Evolutionary conservation across 2,113 vertebrate genomes (phyloP).

Genomic region (Tretioscincus oriximinensis): DNA sequence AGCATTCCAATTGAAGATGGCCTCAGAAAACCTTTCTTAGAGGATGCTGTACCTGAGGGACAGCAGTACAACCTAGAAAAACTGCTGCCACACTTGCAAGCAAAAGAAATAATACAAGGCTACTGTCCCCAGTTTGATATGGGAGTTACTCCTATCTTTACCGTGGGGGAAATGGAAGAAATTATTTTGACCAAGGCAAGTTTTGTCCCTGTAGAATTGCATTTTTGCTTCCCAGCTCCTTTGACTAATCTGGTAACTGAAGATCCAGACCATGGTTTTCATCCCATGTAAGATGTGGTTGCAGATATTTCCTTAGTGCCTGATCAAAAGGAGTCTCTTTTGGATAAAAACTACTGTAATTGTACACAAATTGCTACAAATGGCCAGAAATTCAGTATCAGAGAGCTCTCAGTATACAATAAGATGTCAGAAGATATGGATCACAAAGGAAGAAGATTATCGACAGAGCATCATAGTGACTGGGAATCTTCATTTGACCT

Average conservation of each 20-base stretch:
- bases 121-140: conserved; percentile 30
- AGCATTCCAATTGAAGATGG: neutral
- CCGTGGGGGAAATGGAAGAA: conserved; percentile 18
- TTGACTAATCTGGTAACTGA: conserved; percentile 28
- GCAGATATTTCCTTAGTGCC: conserved; percentile 27
- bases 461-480: conserved; percentile 55
- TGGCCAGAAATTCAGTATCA: conserved; percentile 15
- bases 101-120: neutral
- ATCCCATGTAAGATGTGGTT: conserved; percentile 17
- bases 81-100: neutral
- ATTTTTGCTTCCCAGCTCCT: neutral
- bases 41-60: neutral
- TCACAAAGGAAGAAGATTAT: conserved; percentile 5
- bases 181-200: neutral
- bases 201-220: conserved; percentile 22
- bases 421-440: neutral
- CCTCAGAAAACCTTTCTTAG: neutral
- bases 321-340: conserved; percentile 25
- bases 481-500: conserved; percentile 67
- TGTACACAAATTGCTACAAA: neutral
- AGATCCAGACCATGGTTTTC: conserved; percentile 23
- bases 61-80: conserved; percentile 13
- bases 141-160: neutral
- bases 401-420: conserved; percentile 35
- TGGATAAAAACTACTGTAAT: neutral